Base-by-base conservation (phyloP, 2,113 vertebrate species). In the Anguilla japonica region DNA sequence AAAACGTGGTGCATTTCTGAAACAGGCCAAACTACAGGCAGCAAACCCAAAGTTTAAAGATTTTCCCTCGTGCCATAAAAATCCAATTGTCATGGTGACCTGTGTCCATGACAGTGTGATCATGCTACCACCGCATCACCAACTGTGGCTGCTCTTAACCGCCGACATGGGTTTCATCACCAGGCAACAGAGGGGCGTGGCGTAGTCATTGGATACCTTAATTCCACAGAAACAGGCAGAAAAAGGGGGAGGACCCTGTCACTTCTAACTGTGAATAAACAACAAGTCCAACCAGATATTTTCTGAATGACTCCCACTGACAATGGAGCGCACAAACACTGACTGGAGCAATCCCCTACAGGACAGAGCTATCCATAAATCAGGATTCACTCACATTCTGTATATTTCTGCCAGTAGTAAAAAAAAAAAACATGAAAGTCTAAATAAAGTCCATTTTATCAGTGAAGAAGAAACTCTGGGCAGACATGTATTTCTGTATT, bases 121-220 rank as follows among this genome's bases (percentile, higher is more conserved):
- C 79, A 46, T 82, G 53, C 40, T 15, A 81, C 22, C 56, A 63
- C 40, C 56, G 53, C 80, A 50, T 86, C 26, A 86, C n/a, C 79
- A 26, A 67, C 39, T 75, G n/a, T 75, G 26, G 79, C 79, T 41
- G 18, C 50, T 86, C 78, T 63, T 39, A 57, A 53, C 60, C 46
- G 8, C 40, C 15, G 41, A 8, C 2, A 29, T 7, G 8, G 11
- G 20, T 14, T 0, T 57, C 34, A 41, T 78, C 14, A 43, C 15
- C 81, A 40, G 46, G 78, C 85, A 81, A 57, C 40, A 5, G 56
- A 41, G 79, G 56, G 53, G 56, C 3, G 57, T 80, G 85, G 56
- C 41, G 13, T 81, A 2, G 8, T 43, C 50, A 67, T 26, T 67
- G 22, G 60, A 67, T 67, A 26, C 18, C 60, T 22, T 1, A 9